Percentiles rank a stretch among this genome's conserved stretches.
Conservation (phyloP, 2,888 invertebrate species). For the Parapristionchus giblindavisi region DNA sequence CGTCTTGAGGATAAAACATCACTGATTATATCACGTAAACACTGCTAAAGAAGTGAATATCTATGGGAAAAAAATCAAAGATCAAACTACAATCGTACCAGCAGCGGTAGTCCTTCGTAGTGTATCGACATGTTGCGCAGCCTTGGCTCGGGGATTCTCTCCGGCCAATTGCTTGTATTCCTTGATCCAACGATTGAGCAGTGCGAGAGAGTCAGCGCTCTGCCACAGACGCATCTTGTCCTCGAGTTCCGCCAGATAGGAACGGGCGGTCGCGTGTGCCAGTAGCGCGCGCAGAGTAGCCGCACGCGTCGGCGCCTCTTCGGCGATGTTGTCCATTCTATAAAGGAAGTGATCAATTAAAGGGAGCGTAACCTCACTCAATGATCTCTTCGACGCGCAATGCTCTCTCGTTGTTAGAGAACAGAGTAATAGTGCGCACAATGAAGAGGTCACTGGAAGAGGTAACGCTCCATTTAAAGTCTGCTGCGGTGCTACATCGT, state of each 20-base stretch:
- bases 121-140: constrained; percentile 49
- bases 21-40: not conserved
- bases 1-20: not conserved
- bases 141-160: constrained; percentile 57
- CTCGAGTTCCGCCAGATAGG: constrained; percentile 59
- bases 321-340: constrained; percentile 55
- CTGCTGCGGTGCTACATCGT: too few relatives aligned
- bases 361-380: too few relatives aligned
- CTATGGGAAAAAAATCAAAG: not conserved
- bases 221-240: constrained; percentile 49
- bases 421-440: too few relatives aligned
- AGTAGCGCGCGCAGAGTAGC: constrained; percentile 53
- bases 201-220: constrained; percentile 55
- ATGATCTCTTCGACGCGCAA: too few relatives aligned
- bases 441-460: too few relatives aligned
- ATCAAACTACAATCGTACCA: constrained; percentile 16
- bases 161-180: constrained; percentile 57
- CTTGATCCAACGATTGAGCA: constrained; percentile 62
- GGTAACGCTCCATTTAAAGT: too few relatives aligned
- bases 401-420: too few relatives aligned
- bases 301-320: constrained; percentile 57
- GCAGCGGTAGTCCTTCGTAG: constrained; percentile 41
- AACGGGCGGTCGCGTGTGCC: constrained; percentile 58
- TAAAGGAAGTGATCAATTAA: too few relatives aligned
- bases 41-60: not conserved